Conservation (phyloP, 2,888 invertebrate species). For the Caenorhabditis panamensis region DNA sequence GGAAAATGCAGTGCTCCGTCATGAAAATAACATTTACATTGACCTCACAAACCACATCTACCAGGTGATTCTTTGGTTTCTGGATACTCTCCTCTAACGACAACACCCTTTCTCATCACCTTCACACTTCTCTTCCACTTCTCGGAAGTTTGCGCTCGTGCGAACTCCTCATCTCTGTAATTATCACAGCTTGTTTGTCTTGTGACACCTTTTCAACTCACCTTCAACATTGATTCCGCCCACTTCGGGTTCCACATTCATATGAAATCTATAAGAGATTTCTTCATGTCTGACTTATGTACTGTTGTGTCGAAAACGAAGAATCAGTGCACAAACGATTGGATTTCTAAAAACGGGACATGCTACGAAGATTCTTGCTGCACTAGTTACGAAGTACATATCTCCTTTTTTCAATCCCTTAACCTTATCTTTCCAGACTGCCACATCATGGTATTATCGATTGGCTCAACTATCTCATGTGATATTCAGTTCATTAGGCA, state of each 20-base stretch:
- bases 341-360: conserved; percentile 46
- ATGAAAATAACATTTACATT: background rate
- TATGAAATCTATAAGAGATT: background rate
- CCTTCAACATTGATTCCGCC: background rate
- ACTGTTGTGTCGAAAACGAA: conserved; percentile 18
- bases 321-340: conserved; percentile 39
- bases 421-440: conserved; percentile 30
- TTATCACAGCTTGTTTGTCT: conserved; percentile 5
- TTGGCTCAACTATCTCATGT: conserved; percentile 51
- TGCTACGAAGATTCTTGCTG: conserved; percentile 61
- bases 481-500: conserved; percentile 29
- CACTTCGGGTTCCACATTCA: background rate
- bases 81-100: background rate
- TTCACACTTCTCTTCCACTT: background rate
- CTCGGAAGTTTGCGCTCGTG: conserved; percentile 4
- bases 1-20: background rate
- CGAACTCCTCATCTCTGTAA: background rate
- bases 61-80: background rate
- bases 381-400: conserved; percentile 35
- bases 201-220: conserved; percentile 1
- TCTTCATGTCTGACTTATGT: conserved; percentile 30
- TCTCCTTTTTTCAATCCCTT: background rate
- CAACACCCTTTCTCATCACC: background rate
- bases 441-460: conserved; percentile 59
- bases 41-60: background rate